Evolutionary conservation across 2,797 vertebrate species (phyloP), one percentile per base, ranked within the genome.

Genomic region (Pseudotriccus pelzelni): DNA sequence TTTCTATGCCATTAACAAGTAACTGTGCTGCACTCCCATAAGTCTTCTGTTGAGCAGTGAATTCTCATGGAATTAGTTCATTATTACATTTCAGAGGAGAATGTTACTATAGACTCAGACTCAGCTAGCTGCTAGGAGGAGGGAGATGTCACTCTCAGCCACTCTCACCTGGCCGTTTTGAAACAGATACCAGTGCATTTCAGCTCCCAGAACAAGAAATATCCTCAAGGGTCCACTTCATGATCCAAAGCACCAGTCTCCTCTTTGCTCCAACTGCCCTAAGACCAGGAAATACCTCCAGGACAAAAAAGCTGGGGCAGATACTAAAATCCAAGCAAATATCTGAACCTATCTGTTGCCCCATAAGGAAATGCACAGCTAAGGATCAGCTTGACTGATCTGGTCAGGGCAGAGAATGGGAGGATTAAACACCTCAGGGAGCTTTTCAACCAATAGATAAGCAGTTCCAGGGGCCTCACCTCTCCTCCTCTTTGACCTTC

Each of bases 331-430:
- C 49, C 24, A 70, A 60, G 36, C 22, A 90, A 27, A 6, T 64
- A 9, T 47, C 63, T 58, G n/a, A 88, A 88, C 75, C 3, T 1
- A 1, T 3, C 53, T 21, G 21, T 17, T 79, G 30, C 6, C 36
- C 18, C 0, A 0, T 14, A 69, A 56, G 30, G 14, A 88, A 91
- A 41, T 13, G 36, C 47, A 86, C n/a, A 79, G 9, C 28, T 78
- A 55, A 55, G 0, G 4, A 53, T 66, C 49, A 68, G n/a, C 32
- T 53, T 36, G 50, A 41, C 7, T 47, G 21, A 77, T 20, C 12
- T 68, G 21, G 4, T 25, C 4, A 1, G 30, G 22, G 30, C 53
- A 88, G 58, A 77, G 30, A 84, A 78, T 0, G 0, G 37, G 37
- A 56, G 11, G 12, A 23, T 39, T 77, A 52, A 86, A 81, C 4